Evolutionary conservation across 2,797 vertebrate species (phyloP).

Genomic region (Leptoclinus maculatus): DNA sequence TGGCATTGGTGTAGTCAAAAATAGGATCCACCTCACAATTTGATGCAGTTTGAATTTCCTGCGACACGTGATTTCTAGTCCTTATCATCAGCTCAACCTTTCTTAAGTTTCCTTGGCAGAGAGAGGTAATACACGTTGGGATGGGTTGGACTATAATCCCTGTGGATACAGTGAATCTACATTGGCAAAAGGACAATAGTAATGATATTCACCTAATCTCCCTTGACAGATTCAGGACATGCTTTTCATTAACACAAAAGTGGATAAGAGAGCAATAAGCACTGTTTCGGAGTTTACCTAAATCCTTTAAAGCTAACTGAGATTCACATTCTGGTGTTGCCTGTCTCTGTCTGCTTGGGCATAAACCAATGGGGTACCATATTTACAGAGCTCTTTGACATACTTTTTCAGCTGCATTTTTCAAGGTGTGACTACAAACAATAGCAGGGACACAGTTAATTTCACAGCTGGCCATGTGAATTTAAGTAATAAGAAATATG

Average conservation of each 20-base stretch:
- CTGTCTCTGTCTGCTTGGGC: constrained; percentile 72
- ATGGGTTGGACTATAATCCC: constrained; percentile 81
- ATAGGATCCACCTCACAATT: constrained; percentile 47
- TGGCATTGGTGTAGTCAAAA: constrained; percentile 29
- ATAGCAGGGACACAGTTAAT: constrained; percentile 52
- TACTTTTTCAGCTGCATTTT: constrained; percentile 60
- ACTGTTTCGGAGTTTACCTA: constrained; percentile 91
- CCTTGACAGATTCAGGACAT: constrained; percentile 95
- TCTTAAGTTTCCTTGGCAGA: constrained; percentile 65
- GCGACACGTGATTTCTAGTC: constrained; percentile 73
- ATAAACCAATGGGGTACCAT: constrained; percentile 73
- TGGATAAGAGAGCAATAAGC: constrained; percentile 93
- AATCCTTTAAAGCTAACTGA: constrained; percentile 91
- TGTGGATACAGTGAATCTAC: constrained; percentile 86
- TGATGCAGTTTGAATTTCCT: constrained; percentile 64
- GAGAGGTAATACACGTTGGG: constrained; percentile 76
- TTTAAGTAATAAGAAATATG: constrained; percentile 11
- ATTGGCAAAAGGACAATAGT: constrained; percentile 92
- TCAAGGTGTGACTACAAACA: constrained; percentile 60
- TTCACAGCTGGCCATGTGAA: constrained; percentile 51
- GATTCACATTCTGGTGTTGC: constrained; percentile 76
- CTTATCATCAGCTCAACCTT: constrained; percentile 75
- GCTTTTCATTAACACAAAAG: constrained; percentile 96
- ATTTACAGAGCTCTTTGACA: constrained; percentile 76
- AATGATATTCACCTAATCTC: constrained; percentile 97